phyloP scores from a whole-genome alignment of 2,888 invertebrate species.

The Chymomyza fuscimana region DNA sequence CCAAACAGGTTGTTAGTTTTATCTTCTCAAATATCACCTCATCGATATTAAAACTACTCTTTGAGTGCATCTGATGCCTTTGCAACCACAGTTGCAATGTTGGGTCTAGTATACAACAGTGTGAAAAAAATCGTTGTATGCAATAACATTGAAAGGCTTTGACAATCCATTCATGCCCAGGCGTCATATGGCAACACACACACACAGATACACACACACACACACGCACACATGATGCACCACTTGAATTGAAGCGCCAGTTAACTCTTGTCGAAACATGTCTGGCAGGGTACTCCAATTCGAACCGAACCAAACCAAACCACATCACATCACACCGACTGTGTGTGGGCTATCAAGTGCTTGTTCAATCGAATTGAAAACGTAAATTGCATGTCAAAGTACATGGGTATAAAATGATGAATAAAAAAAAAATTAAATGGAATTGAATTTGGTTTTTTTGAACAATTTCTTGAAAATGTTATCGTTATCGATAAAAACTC shows the following conservation, averaged over 20 bases:
- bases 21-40: neutral
- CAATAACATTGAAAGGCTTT: neutral
- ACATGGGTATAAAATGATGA: neutral
- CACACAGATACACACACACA: neutral
- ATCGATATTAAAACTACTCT: neutral
- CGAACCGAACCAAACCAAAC: neutral
- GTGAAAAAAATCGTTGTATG: no score
- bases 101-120: neutral
- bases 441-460: neutral
- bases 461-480: conserved; percentile 15
- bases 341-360: neutral
- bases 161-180: neutral
- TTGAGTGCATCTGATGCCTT: neutral
- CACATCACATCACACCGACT: neutral
- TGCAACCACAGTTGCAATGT: neutral
- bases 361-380: conserved; percentile 20
- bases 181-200: neutral
- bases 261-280: neutral
- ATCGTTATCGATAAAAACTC: conserved; percentile 48
- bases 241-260: neutral
- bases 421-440: neutral
- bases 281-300: neutral
- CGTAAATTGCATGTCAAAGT: conserved; percentile 9
- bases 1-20: neutral
- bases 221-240: neutral